Conservation (phyloP, 2,113 vertebrate species). For the Candoia aspera region DNA sequence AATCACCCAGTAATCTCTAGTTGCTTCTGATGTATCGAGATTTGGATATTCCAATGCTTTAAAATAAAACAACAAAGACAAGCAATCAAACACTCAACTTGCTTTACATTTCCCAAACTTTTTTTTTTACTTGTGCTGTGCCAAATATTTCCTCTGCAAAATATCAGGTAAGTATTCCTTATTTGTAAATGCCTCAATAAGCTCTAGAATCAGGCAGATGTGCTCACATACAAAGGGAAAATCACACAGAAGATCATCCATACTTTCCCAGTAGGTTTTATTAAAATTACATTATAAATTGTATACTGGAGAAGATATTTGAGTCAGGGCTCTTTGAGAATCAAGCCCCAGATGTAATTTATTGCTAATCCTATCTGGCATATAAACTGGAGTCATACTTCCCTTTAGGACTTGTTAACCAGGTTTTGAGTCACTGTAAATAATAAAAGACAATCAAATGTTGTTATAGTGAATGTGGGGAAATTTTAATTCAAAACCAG, state of each 20-base stretch:
- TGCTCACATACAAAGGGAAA: background rate
- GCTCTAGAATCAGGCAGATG: background rate
- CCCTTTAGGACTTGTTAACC: background rate
- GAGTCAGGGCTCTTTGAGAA: background rate
- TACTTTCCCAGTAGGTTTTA: background rate
- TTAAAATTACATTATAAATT: background rate
- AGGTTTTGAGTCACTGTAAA: background rate
- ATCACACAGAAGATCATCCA: background rate
- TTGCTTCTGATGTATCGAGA: constrained; percentile 90
- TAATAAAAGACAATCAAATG: background rate
- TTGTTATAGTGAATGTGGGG: background rate
- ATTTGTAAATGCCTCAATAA: background rate
- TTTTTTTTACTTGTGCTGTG: background rate
- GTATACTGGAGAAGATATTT: background rate
- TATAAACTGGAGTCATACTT: background rate
- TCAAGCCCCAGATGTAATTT: background rate
- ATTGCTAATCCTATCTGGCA: background rate
- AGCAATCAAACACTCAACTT: constrained; percentile 17
- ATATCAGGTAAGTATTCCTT: background rate
- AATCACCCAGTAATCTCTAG: constrained; percentile 95
- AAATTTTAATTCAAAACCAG: background rate
- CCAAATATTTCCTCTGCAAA: background rate
- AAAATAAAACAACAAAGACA: constrained; percentile 55
- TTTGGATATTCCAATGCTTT: constrained; percentile 95
- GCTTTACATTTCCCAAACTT: background rate